Percentiles rank a stretch among this genome's conserved stretches.
phyloP scores from a whole-genome alignment of 2,797 vertebrate species.

The Ptychobarbus kaznakovi region DNA sequence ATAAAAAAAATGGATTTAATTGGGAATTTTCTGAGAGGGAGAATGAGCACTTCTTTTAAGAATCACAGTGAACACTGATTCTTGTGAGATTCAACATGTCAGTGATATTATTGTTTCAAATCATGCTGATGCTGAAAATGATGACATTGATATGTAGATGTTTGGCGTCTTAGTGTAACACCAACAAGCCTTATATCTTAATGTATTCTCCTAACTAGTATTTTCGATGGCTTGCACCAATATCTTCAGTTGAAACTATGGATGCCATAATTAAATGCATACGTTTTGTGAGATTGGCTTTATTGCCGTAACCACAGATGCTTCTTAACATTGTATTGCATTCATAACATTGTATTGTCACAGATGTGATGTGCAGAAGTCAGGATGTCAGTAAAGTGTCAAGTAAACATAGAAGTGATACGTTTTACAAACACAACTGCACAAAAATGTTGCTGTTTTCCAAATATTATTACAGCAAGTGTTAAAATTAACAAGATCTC shows the following conservation, averaged over 20 bases:
- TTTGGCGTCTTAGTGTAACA: not conserved
- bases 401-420: not conserved
- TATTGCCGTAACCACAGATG: too few relatives aligned
- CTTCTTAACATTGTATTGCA: too few relatives aligned
- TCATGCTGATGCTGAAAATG: not conserved
- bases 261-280: not conserved
- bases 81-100: not conserved
- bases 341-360: too few relatives aligned
- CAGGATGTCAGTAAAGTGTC: too few relatives aligned
- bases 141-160: not conserved
- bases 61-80: not conserved
- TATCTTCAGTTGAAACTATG: not conserved
- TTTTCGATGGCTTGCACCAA: not conserved
- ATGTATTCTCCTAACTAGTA: not conserved
- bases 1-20: too few relatives aligned
- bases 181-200: not conserved
- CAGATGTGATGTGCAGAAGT: not conserved
- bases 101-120: not conserved
- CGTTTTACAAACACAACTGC: not conserved
- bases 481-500: not conserved
- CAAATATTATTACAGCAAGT: not conserved
- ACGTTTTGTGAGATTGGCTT: too few relatives aligned
- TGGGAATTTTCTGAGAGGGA: too few relatives aligned
- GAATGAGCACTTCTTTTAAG: too few relatives aligned
- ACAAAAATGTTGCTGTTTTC: not conserved